These are phyloP conservation scores for Myotis brandtii DNA, from an alignment of 2,113 vertebrate genomes.

Conservation along the genomic window DNA sequence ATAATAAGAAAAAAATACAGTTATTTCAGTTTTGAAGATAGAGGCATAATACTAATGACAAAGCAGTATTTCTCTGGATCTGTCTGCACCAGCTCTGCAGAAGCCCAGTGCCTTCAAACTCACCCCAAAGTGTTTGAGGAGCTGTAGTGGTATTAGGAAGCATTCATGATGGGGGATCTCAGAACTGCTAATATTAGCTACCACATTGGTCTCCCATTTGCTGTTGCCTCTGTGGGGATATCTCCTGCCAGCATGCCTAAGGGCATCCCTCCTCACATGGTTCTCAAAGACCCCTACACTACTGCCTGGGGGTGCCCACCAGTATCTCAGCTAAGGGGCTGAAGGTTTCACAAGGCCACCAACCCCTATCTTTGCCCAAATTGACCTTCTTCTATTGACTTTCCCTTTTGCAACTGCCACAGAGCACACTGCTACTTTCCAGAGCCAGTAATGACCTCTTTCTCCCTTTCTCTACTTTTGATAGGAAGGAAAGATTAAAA, in stretches of 20 bases:
- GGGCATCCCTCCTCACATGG: neutral
- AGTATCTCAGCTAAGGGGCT: neutral
- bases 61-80: neutral
- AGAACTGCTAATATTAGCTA: neutral
- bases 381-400: neutral
- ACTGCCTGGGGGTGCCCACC: neutral
- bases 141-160: neutral
- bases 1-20: neutral
- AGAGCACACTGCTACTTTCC: neutral
- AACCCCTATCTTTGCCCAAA: neutral
- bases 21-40: neutral
- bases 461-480: neutral
- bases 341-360: neutral
- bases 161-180: too few relatives aligned
- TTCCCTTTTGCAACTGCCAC: neutral
- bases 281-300: neutral
- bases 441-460: neutral
- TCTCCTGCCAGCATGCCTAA: neutral
- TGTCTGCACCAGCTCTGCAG: neutral
- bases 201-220: neutral
- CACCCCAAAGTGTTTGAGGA: neutral
- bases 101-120: neutral
- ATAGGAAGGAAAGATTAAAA: conserved; percentile 36
- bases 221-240: neutral
- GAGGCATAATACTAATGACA: neutral